phyloP scores from a whole-genome alignment of 2,113 vertebrate species.

The Siniperca chuatsi region DNA sequence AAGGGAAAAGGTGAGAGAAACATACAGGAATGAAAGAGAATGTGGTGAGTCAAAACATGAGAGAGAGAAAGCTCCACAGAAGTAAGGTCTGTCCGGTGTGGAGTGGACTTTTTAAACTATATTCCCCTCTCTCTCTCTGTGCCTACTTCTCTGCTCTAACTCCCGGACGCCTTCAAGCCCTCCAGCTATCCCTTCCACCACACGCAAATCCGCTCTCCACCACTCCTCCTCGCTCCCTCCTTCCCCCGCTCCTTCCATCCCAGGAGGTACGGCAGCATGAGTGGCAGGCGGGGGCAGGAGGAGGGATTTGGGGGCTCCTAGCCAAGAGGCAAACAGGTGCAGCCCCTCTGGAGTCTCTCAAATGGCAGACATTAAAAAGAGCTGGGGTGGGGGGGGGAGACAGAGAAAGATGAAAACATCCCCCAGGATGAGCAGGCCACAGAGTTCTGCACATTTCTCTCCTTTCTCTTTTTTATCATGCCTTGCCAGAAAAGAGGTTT shows the following conservation, averaged over 20 bases:
- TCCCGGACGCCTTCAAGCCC: conserved; percentile 82
- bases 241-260: conserved; percentile 72
- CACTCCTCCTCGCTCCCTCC: conserved; percentile 65
- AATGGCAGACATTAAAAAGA: conserved; percentile 87
- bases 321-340: conserved; percentile 89
- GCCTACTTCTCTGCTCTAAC: conserved; percentile 74
- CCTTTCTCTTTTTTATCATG: conserved; percentile 44
- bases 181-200: conserved; percentile 83
- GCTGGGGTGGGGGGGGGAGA: conserved; percentile 46
- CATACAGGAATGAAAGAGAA: conserved; percentile 69
- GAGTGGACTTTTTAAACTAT: conserved; percentile 79
- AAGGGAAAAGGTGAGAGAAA: conserved; percentile 50
- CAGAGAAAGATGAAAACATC: conserved; percentile 82
- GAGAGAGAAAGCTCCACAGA: conserved; percentile 52
- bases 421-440: conserved; percentile 82
- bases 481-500: conserved; percentile 54
- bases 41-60: conserved; percentile 71
- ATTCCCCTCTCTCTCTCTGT: conserved; percentile 33
- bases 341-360: conserved; percentile 87
- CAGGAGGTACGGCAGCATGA: conserved; percentile 80
- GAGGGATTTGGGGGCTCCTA: conserved; percentile 81
- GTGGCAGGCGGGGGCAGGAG: conserved; percentile 83
- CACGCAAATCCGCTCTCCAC: conserved; percentile 59
- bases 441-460: conserved; percentile 74
- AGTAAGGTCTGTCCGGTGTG: conserved; percentile 68